A percentile compares a stretch with the other conserved stretches of the same genome.
Conservation (phyloP, 2,113 vertebrate genomes). For the Carlito syrichta region DNA sequence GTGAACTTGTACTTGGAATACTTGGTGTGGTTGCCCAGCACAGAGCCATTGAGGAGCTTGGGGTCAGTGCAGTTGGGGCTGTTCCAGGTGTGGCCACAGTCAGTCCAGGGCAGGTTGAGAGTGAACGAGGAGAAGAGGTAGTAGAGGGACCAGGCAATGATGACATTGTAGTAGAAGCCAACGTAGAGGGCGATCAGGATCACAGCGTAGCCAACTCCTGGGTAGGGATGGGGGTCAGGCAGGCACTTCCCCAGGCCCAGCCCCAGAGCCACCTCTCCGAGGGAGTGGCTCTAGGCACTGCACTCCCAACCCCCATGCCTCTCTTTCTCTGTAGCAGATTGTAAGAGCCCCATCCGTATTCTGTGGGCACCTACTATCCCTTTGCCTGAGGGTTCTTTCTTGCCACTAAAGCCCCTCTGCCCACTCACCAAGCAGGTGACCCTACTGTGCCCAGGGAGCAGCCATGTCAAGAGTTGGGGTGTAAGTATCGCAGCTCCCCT, state of each 20-base stretch:
- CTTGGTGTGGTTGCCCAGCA: slow-evolving; percentile 88
- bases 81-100: slow-evolving; percentile 94
- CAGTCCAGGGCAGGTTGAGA: slow-evolving; percentile 91
- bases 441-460: neutral
- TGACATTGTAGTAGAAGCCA: slow-evolving; percentile 99
- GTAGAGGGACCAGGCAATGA: slow-evolving; percentile 98
- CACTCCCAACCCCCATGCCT: rapidly evolving
- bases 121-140: slow-evolving; percentile 97
- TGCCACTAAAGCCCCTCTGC: neutral
- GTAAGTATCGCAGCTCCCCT: neutral
- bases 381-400: neutral
- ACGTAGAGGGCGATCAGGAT: slow-evolving; percentile 98
- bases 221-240: slow-evolving; percentile 58
- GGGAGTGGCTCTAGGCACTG: neutral
- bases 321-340: neutral
- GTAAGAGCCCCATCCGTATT: neutral
- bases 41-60: slow-evolving; percentile 85
- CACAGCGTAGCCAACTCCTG: slow-evolving; percentile 97
- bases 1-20: slow-evolving; percentile 96
- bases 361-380: neutral
- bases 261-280: neutral
- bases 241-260: neutral
- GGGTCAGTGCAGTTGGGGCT: slow-evolving; percentile 93
- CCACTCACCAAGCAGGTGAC: neutral
- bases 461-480: neutral